A percentile compares a stretch with the other conserved stretches of the same genome.
phyloP scores from a whole-genome alignment of 92 coral and sea anemone genomes.

The Siderastrea radians region DNA sequence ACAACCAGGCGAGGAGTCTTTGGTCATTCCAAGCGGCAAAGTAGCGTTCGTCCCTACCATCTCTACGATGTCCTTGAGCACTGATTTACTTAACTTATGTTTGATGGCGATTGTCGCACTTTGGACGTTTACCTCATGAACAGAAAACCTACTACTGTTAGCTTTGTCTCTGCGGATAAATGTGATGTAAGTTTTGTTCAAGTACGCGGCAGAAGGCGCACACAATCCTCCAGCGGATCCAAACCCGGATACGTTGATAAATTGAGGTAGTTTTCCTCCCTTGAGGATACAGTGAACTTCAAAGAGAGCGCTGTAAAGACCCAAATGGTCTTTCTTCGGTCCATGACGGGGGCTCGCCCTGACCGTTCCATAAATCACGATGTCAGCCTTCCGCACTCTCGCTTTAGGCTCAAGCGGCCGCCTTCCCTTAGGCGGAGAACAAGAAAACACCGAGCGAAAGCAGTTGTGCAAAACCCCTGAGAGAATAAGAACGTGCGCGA shows the following conservation, averaged over 20 bases:
- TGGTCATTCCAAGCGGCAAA: conserved; percentile 68
- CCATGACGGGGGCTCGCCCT: conserved; percentile 73
- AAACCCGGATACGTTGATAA: conserved; percentile 84
- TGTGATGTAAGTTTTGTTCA: conserved; percentile 85
- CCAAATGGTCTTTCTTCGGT: conserved; percentile 48
- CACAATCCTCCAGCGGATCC: conserved; percentile 83
- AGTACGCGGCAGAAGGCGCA: conserved; percentile 78
- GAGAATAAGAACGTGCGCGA: conserved; percentile 44
- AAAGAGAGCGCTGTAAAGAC: conserved; percentile 80
- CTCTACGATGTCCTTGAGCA: conserved; percentile 72
- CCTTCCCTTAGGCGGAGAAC: conserved; percentile 91
- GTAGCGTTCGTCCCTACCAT: conserved; percentile 67
- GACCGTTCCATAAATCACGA: conserved; percentile 89
- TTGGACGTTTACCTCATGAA: conserved; percentile 76
- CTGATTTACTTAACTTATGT: conserved; percentile 42
- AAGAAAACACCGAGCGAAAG: conserved; percentile 60
- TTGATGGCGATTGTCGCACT: conserved; percentile 74
- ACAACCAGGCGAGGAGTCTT: conserved; percentile 68
- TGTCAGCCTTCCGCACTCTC: conserved; percentile 83
- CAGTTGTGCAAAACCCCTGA: conserved; percentile 59
- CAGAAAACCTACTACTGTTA: conserved; percentile 58
- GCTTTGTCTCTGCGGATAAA: conserved; percentile 53
- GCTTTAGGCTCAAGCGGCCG: conserved; percentile 54
- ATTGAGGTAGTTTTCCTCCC: conserved; percentile 79
- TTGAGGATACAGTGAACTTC: conserved; percentile 84